phyloP scores from a whole-genome alignment of 2,888 invertebrate genomes.

The Sinodicranocentrus sp. region DNA sequence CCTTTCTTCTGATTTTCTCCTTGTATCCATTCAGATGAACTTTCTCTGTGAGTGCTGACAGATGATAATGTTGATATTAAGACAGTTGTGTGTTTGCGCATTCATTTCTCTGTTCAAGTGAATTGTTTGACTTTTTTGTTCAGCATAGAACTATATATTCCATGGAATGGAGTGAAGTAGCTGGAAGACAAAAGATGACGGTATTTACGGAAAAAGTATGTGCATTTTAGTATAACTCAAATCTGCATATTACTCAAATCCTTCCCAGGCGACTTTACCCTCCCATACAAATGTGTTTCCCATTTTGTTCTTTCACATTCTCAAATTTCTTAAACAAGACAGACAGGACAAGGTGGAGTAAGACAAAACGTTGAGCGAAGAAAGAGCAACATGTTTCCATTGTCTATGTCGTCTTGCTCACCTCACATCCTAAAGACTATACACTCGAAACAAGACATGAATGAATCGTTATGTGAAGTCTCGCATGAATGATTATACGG shows the following conservation, averaged over 20 bases:
- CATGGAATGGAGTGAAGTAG: not conserved
- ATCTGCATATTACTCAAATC: not conserved
- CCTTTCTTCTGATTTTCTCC: conserved; percentile 37
- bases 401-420: conserved; percentile 42
- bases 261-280: not conserved
- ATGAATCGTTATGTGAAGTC: conserved; percentile 46
- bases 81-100: conserved; percentile 21
- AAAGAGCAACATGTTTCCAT: conserved; percentile 68
- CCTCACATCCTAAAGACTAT: conserved; percentile 36
- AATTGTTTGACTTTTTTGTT: conserved; percentile 45
- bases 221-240: not conserved
- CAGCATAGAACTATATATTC: conserved; percentile 2
- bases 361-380: conserved; percentile 29
- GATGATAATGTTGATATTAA: conserved; percentile 33
- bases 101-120: conserved; percentile 25
- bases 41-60: conserved; percentile 31
- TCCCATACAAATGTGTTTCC: not conserved
- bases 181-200: conserved; percentile 41
- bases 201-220: not conserved
- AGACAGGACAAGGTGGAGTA: conserved; percentile 52
- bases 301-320: not conserved
- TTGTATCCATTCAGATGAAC: conserved; percentile 37
- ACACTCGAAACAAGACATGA: not conserved
- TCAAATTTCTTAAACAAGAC: not conserved
- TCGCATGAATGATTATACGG: conserved; percentile 60